Evolutionary conservation across 1,140 invertebrate species (phyloP), one percentile per base, ranked within the genome.

Genomic region (Carposina sasakii): DNA sequence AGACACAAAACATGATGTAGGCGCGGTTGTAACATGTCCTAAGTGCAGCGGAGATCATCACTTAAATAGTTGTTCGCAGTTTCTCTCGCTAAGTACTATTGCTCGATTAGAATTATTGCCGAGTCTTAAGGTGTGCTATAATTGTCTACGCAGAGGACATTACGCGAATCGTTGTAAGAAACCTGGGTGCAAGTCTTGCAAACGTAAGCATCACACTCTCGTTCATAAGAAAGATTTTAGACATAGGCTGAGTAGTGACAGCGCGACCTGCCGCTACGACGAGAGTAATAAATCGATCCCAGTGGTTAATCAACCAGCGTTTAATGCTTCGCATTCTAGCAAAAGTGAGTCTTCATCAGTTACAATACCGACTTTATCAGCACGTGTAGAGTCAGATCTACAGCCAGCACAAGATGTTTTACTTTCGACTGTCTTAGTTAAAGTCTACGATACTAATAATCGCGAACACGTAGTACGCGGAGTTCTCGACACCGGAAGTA

Each of bases 361-460:
- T 20, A 13, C 3, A n/a, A 20, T 20, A 19, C 23, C 21, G n/a
- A 10, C 19, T 12, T 20, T 45, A 20, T 20, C 36, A 21, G 36
- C 36, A 9, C 20, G 36, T 20, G 36, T 39, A 2, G 8, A 19
- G 10, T n/a, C 43, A 2, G 19, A 22, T 21, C 16, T 12, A 22
- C 17, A 10, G 21, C 6, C 15, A n/a, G 5, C 33, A 20, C 12
- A 20, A 13, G 26, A 37, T 15, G 34, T 46, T 6, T 13, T 48
- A n/a, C 17, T 49, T 17, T 49, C 47, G 13, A 49, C 47, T 33
- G 47, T 30, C n/a, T 20, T 49, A 15, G n/a, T 49, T 10, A 20
- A 31, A 5, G 26, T 48, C 2, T 30, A 21, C 20, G 46, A 40
- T 40, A 17, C 6, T 3, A 16, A 40, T 17, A 26, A 24, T 30